Conservation (phyloP, 2,888 invertebrate genomes). For the Cheilosia grossa region DNA sequence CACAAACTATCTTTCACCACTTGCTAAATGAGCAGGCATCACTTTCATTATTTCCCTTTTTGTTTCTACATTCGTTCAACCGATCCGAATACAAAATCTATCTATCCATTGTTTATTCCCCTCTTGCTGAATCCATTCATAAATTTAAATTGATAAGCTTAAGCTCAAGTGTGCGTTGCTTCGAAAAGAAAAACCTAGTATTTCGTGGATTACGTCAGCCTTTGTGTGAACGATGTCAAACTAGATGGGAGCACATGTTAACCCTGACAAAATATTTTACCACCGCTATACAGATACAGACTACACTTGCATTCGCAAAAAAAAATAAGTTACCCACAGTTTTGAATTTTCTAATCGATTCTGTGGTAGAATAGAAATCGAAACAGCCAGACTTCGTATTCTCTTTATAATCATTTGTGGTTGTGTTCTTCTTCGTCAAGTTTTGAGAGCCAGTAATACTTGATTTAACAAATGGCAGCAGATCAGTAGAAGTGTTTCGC, state of each 20-base stretch:
- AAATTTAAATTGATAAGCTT: constrained; percentile 33
- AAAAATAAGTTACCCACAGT: background rate
- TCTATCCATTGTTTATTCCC: background rate
- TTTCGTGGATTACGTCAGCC: constrained; percentile 47
- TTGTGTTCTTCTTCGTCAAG: background rate
- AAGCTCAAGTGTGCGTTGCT: constrained; percentile 10
- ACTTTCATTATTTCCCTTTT: background rate
- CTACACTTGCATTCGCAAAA: background rate
- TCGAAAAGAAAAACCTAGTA: constrained; percentile 18
- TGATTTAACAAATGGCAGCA: background rate
- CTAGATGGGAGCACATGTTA: constrained; percentile 35
- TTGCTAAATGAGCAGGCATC: background rate
- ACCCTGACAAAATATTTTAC: constrained; percentile 50
- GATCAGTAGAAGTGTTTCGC: constrained; percentile 9
- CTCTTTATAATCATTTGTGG: constrained; percentile 2
- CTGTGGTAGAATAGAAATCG: constrained; percentile 16
- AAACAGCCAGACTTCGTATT: constrained; percentile 13
- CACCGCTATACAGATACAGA: background rate
- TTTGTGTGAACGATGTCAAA: constrained; percentile 16
- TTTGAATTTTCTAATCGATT: constrained; percentile 19
- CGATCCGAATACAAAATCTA: background rate
- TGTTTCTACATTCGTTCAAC: background rate
- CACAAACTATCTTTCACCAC: no score
- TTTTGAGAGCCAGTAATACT: background rate
- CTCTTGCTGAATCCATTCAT: constrained; percentile 20